Evolutionary conservation across 1,140 invertebrate genomes (phyloP).

Genomic region (Drosophila funebris): DNA sequence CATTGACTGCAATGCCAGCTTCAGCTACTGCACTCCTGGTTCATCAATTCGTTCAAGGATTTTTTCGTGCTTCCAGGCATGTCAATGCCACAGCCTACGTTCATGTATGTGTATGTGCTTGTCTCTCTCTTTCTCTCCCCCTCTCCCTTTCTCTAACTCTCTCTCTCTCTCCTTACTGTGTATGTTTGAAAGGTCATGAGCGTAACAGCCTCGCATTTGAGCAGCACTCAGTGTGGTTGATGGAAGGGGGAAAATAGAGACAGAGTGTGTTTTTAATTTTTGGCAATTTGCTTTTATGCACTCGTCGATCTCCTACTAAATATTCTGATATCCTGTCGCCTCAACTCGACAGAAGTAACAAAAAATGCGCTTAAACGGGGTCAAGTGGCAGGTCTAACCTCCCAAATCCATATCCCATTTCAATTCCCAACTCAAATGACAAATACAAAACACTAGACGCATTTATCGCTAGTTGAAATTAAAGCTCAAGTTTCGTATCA

Average conservation of each 20-base stretch:
- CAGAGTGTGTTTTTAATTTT: conserved; percentile 21
- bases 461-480: conserved; percentile 2
- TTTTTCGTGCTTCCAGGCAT: conserved; percentile 71
- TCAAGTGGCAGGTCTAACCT: background rate
- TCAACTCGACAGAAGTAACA: conserved; percentile 53
- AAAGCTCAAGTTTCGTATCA: conserved; percentile 39
- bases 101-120: too few species aligned
- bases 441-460: background rate
- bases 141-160: background rate
- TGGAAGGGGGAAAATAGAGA: background rate
- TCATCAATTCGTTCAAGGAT: conserved; percentile 77
- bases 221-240: background rate
- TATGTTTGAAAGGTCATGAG: conserved; percentile 35
- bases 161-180: background rate
- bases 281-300: conserved; percentile 23
- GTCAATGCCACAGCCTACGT: background rate
- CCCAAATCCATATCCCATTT: background rate
- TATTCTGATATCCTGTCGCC: conserved; percentile 57
- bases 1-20: conserved; percentile 51
- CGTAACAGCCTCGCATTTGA: background rate
- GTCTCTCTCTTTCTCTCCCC: background rate
- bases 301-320: conserved; percentile 5
- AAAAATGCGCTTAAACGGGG: conserved; percentile 51
- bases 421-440: background rate
- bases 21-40: conserved; percentile 70